Percentiles rank a stretch among this genome's conserved stretches.
These are phyloP conservation scores for Torymus aiolomorphi DNA, from an alignment of 2,888 invertebrate genomes.

Conservation along the genomic window DNA sequence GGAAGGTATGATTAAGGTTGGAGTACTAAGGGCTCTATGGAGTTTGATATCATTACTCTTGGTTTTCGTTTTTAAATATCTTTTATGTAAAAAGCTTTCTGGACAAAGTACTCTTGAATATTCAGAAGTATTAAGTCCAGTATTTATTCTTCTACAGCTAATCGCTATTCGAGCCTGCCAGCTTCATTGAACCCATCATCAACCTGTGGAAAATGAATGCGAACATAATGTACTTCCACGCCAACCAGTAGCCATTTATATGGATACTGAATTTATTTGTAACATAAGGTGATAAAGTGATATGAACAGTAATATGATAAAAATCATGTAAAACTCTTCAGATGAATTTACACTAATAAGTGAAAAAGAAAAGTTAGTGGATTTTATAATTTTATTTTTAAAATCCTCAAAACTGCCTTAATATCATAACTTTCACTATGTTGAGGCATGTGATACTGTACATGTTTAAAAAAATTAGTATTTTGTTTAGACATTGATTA, in stretches of 20 bases:
- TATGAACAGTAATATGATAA: slow-evolving; percentile 4
- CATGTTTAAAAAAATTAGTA: no score
- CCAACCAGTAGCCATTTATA: slow-evolving; percentile 58
- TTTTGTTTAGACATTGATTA: no score
- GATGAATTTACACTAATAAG: no score
- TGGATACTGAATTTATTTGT: slow-evolving; percentile 51
- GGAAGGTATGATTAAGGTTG: slow-evolving; percentile 86
- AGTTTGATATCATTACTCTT: slow-evolving; percentile 89
- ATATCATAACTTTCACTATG: no score
- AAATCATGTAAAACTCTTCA: background rate
- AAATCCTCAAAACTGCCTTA: no score
- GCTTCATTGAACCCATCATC: slow-evolving; percentile 77
- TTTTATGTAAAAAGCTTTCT: slow-evolving; percentile 91
- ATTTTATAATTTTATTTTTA: no score
- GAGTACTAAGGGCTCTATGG: slow-evolving; percentile 89
- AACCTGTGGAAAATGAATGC: slow-evolving; percentile 52
- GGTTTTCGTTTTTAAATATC: slow-evolving; percentile 92
- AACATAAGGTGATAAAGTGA: slow-evolving; percentile 30
- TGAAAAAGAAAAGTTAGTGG: no score
- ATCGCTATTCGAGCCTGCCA: slow-evolving; percentile 96
- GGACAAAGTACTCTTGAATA: slow-evolving; percentile 89
- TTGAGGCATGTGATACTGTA: no score
- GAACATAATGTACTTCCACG: slow-evolving; percentile 54
- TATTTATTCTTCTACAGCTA: slow-evolving; percentile 92
- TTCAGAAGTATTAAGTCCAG: slow-evolving; percentile 93